Base-by-base conservation (phyloP, 2,113 vertebrate species). In the Campylorhamphus procurvoides region DNA sequence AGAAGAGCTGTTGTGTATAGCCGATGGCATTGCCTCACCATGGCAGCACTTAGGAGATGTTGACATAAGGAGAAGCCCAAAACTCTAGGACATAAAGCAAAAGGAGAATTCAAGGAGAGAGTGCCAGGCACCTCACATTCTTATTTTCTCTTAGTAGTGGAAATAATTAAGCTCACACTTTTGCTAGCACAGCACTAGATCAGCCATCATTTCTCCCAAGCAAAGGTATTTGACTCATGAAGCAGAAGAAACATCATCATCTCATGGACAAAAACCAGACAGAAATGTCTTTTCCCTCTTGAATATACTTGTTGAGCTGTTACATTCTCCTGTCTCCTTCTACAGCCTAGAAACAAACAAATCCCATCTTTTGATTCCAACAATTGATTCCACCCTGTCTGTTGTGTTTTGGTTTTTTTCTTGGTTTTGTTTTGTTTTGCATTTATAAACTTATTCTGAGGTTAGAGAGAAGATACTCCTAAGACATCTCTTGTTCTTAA, bases 91-190 rank as follows among this genome's bases (percentile, higher is more conserved):
- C 7, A 82, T 53, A 94, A 87, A 66, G 5, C 23, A 91, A 87
- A 84, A 78, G 28, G 3, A 87, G 87, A 60, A 84, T 18, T 42
- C 27, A 82, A 85, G 58, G 6, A 78, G 8, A 33, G 12, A 62
- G 8, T 19, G 27, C 10, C 27, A 58, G 42, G 25, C 37, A 7
- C 10, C n/a, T 58, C 11, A 82, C 83, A 55, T 64, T 89, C 67
- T 58, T 94, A 40, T 90, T 87, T 87, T 88, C 25, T 87, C 27
- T 58, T 62, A 76, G 15, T 14, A 35, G 31, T 66, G 37, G 53
- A 83, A 87, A 80, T 84, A 96, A 76, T 91, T 91, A 91, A 73
- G 46, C n/a, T 91, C 46, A 49, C 29, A 49, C 8, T 73, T 76
- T 24, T 50, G 18, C 40, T 90, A 63, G 33, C 33, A 94, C 58